Evolutionary conservation across 2,113 vertebrate species (phyloP), one percentile per base, ranked within the genome.

Genomic region (Rhegmatorhina hoffmannsi): DNA sequence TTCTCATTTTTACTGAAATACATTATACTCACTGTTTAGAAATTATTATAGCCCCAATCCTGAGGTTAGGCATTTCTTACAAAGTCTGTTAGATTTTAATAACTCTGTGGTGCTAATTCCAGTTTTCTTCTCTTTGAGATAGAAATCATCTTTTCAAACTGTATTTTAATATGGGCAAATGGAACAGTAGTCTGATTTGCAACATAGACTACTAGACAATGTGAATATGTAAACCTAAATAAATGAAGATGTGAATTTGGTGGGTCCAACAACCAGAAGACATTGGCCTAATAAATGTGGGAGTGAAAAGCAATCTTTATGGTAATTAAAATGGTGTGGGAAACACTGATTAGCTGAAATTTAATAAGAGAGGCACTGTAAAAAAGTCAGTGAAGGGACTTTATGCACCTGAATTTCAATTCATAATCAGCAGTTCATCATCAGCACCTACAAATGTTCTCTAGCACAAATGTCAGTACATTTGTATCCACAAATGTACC

Each of bases 331-430:
- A 90, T 46, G 3, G 6, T 38, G 31, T 46, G 24, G 19, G 84
- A 94, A 95, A 80, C 29, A 75, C 13, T 64, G 44, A 77, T 69
- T 91, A 87, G 13, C 29, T 87, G 81, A 79, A 89, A 78, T 89
- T 34, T 62, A 62, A 12, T 82, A 44, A 79, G 25, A 44, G 25
- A 85, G 91, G 82, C 67, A 8, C 9, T 29, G n/a, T 66, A 49
- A 72, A 68, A 80, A 70, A 75, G 50, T 80, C 56, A 63, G 5
- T 44, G 23, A 77, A 66, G 23, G 17, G 31, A 80, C 31, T 80
- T 50, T 14, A 34, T 63, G 7, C 63, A 80, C 59, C 43, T 86
- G 72, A 94, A 80, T 91, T 95, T 91, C 31, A 92, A 73, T 94
- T 95, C 38, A 44, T 18, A 59, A 53, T 56, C 47, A 86, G 36